Evolutionary conservation across 2,113 vertebrate species (phyloP).

Genomic region (Chroicocephalus ridibundus): DNA sequence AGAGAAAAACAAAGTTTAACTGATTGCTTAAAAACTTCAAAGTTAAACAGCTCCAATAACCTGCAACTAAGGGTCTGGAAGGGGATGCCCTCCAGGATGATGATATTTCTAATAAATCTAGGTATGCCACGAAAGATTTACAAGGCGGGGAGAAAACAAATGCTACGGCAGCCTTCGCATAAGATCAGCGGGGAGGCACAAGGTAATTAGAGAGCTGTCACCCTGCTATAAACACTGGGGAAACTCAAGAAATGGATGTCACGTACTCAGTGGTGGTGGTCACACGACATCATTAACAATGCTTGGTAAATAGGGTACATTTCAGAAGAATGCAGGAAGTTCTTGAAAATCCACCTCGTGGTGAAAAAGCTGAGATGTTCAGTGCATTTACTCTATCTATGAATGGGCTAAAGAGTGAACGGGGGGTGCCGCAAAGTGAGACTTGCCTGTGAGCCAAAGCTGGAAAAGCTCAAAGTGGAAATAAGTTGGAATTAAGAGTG

Average conservation of each 20-base stretch:
- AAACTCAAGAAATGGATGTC: neutral
- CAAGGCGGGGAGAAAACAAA: neutral
- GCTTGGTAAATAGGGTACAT: neutral
- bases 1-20: neutral
- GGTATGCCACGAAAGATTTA: neutral
- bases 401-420: neutral
- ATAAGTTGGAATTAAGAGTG: neutral
- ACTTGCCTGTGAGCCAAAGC: neutral
- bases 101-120: neutral
- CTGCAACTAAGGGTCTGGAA: neutral
- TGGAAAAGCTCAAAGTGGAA: neutral
- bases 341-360: neutral
- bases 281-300: neutral
- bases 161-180: neutral
- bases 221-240: neutral
- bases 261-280: neutral
- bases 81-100: neutral
- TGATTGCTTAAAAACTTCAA: neutral
- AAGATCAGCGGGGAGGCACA: neutral
- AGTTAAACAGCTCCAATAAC: neutral
- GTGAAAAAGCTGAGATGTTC: neutral
- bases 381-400: neutral
- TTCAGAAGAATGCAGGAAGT: neutral
- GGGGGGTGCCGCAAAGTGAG: neutral
- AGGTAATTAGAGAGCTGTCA: neutral